phyloP scores from a whole-genome alignment of 2,888 invertebrate species.

The Agelastica alni region DNA sequence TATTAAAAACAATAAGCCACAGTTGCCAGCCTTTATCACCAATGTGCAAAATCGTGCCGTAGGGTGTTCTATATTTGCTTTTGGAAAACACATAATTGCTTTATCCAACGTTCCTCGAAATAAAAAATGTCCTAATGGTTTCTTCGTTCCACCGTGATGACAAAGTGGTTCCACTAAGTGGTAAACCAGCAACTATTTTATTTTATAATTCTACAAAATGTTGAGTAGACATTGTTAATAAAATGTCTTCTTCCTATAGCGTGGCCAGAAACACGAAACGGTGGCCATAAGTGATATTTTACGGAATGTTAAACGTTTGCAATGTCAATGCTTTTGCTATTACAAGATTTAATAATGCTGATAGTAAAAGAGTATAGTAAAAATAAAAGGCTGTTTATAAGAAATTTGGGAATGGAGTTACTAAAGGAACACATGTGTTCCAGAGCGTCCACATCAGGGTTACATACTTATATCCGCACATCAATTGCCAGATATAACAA shows the following conservation, averaged over 20 bases:
- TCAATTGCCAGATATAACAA: too few relatives aligned
- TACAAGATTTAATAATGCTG: too few relatives aligned
- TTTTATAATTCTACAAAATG: constrained; percentile 6
- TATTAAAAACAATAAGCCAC: neutral
- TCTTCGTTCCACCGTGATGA: neutral
- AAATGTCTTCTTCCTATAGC: constrained; percentile 6
- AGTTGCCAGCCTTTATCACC: neutral
- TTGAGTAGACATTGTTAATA: constrained; percentile 9
- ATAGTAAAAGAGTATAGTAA: neutral
- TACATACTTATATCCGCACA: too few relatives aligned
- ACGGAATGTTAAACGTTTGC: constrained; percentile 8
- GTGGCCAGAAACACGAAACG: constrained; percentile 17
- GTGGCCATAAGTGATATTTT: constrained; percentile 10
- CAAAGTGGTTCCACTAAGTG: neutral
- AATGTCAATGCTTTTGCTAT: too few relatives aligned
- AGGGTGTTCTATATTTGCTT: neutral
- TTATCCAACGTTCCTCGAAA: neutral
- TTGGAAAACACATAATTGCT: neutral
- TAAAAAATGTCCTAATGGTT: too few relatives aligned
- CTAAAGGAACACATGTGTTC: too few relatives aligned
- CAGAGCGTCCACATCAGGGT: too few relatives aligned
- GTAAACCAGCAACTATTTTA: constrained; percentile 6
- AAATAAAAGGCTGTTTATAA: neutral
- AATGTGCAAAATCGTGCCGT: neutral
- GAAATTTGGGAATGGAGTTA: too few relatives aligned